These are phyloP conservation scores for Hippocampus kuda DNA, from an alignment of 2,797 vertebrate species.

Conservation along the genomic window DNA sequence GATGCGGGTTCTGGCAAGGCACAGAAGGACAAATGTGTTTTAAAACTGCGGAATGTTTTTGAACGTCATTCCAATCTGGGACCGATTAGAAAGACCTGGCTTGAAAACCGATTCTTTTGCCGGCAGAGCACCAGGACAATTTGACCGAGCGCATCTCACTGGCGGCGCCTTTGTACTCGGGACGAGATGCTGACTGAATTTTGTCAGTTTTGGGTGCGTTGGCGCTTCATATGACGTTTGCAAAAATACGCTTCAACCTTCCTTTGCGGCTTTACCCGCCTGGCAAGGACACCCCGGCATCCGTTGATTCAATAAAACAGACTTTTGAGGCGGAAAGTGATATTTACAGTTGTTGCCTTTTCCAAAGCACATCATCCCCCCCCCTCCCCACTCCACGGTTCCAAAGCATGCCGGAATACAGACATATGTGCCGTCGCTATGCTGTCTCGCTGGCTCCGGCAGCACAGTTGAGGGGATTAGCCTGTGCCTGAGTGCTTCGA, in stretches of 20 bases:
- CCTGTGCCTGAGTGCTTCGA: constrained; percentile 61
- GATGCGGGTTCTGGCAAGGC: neutral
- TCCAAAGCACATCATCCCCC: constrained; percentile 28
- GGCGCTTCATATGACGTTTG: constrained; percentile 34
- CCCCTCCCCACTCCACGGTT: constrained; percentile 8
- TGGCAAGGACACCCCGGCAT: constrained; percentile 10
- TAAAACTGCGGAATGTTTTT: neutral
- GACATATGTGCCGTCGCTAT: constrained; percentile 49
- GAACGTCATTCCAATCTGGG: neutral
- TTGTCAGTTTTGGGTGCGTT: constrained; percentile 32
- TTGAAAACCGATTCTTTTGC: neutral
- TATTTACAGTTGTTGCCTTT: constrained; percentile 16
- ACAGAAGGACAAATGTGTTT: neutral
- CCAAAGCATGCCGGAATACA: constrained; percentile 47
- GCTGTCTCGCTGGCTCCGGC: constrained; percentile 34
- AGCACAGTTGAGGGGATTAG: constrained; percentile 62
- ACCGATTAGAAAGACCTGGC: neutral
- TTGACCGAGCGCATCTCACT: neutral
- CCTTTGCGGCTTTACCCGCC: constrained; percentile 17
- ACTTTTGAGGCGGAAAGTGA: constrained; percentile 27
- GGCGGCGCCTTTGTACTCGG: too few species aligned
- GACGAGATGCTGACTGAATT: neutral
- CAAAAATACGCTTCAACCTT: constrained; percentile 37
- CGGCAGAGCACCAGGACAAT: neutral
- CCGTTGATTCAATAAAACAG: constrained; percentile 29